Percentiles rank a stretch among this genome's conserved stretches.
Evolutionary conservation across 2,888 invertebrate genomes (phyloP).

Genomic region (Allacma fusca): DNA sequence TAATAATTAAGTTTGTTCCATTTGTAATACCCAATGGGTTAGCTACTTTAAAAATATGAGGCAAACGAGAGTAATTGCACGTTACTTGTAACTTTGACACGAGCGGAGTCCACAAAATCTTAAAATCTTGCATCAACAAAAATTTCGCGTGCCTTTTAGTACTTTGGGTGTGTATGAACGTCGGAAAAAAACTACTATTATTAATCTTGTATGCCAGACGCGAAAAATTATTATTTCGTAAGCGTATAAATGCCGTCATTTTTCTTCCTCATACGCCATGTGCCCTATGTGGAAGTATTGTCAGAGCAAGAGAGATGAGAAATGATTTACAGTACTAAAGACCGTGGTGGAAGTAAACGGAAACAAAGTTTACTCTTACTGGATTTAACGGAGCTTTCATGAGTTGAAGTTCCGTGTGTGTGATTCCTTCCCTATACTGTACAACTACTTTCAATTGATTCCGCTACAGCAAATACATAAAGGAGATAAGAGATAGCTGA

Average conservation of each 20-base stretch:
- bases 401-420: not conserved
- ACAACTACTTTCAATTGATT: no score
- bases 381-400: not conserved
- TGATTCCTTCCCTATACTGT: no score
- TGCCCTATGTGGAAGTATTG: not conserved
- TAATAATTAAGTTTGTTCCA: no score
- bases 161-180: not conserved
- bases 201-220: not conserved
- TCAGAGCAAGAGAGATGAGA: not conserved
- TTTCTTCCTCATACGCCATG: not conserved
- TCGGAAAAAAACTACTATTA: not conserved
- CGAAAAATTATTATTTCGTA: not conserved
- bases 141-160: not conserved
- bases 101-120: no score
- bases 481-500: not conserved
- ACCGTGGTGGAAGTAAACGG: not conserved
- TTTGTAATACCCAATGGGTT: no score
- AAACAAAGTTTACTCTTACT: not conserved
- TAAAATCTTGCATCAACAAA: not conserved
- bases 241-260: not conserved
- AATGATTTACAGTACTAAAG: not conserved
- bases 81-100: no score
- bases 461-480: no score
- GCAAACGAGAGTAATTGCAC: no score
- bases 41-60: no score